Evolutionary conservation across 2,113 vertebrate species (phyloP).

Genomic region (Daboia siamensis): DNA sequence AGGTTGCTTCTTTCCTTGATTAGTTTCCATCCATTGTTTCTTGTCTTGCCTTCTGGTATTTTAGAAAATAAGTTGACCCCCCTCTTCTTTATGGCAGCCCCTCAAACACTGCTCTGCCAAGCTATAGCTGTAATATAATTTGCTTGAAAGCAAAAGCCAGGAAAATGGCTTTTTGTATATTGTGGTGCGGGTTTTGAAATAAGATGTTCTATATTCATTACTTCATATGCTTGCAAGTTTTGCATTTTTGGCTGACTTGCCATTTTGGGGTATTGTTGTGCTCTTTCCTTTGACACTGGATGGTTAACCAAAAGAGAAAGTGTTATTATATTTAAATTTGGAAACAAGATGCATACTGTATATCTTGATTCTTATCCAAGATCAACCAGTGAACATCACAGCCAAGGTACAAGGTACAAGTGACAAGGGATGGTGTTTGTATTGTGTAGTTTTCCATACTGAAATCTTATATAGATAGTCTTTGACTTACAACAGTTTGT

Average conservation of each 20-base stretch:
- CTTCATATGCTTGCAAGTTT: conserved; percentile 11
- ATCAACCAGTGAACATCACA: background rate
- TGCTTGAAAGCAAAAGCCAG: conserved; percentile 24
- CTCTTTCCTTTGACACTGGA: conserved; percentile 30
- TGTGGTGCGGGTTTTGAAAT: conserved; percentile 28
- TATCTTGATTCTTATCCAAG: background rate
- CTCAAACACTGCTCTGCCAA: background rate
- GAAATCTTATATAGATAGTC: background rate
- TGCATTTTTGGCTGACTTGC: conserved; percentile 11
- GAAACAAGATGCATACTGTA: conserved; percentile 24
- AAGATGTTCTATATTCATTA: conserved; percentile 27
- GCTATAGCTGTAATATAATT: conserved; percentile 41
- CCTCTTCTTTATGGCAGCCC: too few relatives aligned
- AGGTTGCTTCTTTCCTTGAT: background rate
- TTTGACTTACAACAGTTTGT: background rate
- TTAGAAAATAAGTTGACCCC: background rate
- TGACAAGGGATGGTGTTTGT: background rate
- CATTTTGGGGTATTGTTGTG: conserved; percentile 6
- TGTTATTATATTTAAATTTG: conserved; percentile 36
- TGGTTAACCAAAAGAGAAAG: conserved; percentile 34
- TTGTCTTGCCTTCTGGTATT: background rate
- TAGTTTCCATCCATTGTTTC: background rate
- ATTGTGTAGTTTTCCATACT: background rate
- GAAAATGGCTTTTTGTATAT: conserved; percentile 34
- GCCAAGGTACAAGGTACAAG: background rate